Evolutionary conservation across 1,140 invertebrate genomes (phyloP), one percentile per base, ranked within the genome.

Genomic region (Aphis craccivora): DNA sequence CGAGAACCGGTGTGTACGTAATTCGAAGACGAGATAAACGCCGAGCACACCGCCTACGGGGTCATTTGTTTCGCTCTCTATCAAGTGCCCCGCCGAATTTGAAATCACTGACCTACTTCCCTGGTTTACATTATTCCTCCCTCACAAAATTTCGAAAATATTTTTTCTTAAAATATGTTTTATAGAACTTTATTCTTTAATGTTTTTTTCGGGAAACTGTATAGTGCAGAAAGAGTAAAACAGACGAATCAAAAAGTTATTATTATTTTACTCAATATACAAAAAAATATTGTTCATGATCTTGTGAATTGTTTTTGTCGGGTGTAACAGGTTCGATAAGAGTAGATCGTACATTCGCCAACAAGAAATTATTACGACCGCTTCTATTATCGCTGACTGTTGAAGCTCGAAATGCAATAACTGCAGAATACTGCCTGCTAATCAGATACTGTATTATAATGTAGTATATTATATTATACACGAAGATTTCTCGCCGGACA

Each of bases 401-500:
- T n/a, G 30, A 51, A 89, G n/a, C 35, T 40, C 18, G 35, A 89
- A 89, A 89, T 22, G 88, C 43, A 48, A 48, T n/a, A 48, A 86
- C 84, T 25, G n/a, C 20, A 23, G 11, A 37, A 48, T 48, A 48
- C 8, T 48, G 48, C 30, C 9, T 35, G 35, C 3, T 2, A 89
- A 37, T 53, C 35, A 76, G 91, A 92, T 51, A 81, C 90, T 81
- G 60, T 67, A n/a, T 67, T 67, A 67, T 67, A 48, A 48, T 48
- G 14, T 1, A 14, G 48, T 48, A 48, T 48, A 48, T 48, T 48
- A 48, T 48, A 48, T 14, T 48, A n/a, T 1, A 43, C 89, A 43
- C 51, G n/a, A 23, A 92, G 91, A 92, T 92, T 92, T 92, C 91
- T 81, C 45, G 30, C 91, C 91, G 67, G 91, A 92, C 91, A 92